phyloP scores from a whole-genome alignment of 2,113 vertebrate species.

The Phalacrocorax pelagicus region DNA sequence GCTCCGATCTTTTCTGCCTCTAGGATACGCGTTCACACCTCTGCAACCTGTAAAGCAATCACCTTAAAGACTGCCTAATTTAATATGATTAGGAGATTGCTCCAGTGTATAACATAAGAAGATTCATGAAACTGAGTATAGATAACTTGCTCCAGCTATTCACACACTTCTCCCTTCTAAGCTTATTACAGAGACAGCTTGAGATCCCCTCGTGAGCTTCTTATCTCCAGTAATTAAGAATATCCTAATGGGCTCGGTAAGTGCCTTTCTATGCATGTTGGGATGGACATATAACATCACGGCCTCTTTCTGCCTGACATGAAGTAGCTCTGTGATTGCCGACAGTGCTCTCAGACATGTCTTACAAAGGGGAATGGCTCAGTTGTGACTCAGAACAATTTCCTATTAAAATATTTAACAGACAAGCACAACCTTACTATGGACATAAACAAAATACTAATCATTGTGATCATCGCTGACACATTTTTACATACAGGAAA shows the following conservation, averaged over 20 bases:
- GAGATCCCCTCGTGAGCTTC: slow-evolving; percentile 30
- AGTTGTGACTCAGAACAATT: slow-evolving; percentile 26
- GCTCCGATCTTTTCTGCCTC: not conserved
- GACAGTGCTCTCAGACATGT: not conserved
- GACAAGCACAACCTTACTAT: not conserved
- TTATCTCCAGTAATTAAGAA: slow-evolving; percentile 61
- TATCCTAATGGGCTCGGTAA: slow-evolving; percentile 47
- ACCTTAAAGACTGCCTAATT: slow-evolving; percentile 35
- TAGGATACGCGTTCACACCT: not conserved
- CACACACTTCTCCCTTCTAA: slow-evolving; percentile 19
- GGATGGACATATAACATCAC: slow-evolving; percentile 22
- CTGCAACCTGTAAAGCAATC: slow-evolving; percentile 19
- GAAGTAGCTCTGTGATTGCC: slow-evolving; percentile 22
- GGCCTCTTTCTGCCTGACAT: not conserved
- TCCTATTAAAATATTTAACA: slow-evolving; percentile 47
- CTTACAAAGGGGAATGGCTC: not conserved
- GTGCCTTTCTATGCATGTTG: slow-evolving; percentile 39
- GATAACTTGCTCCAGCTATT: slow-evolving; percentile 26
- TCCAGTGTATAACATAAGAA: slow-evolving; percentile 25
- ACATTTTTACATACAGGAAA: not conserved
- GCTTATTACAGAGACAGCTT: slow-evolving; percentile 30
- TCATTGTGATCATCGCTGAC: not conserved
- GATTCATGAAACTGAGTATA: slow-evolving; percentile 12
- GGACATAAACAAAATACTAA: slow-evolving; percentile 9
- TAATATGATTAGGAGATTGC: slow-evolving; percentile 38